These are phyloP conservation scores for Epizoanthus stellaris DNA, from an alignment of 92 coral and sea anemone species.

Conservation along the genomic window DNA sequence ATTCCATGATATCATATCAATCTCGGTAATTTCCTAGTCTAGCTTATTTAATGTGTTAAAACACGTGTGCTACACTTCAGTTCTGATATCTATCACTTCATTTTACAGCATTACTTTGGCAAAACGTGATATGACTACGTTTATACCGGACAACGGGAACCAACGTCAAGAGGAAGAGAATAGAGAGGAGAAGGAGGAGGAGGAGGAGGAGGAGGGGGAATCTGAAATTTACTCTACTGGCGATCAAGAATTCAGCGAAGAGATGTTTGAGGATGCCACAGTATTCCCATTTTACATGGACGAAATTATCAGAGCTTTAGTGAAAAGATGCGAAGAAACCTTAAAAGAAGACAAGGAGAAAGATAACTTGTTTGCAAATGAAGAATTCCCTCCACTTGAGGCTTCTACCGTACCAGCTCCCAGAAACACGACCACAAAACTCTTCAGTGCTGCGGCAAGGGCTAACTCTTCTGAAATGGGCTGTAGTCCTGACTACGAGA, in stretches of 20 bases:
- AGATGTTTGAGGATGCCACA: conserved; percentile 58
- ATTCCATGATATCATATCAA: too few species aligned
- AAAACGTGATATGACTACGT: too few species aligned
- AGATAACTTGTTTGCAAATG: conserved; percentile 33
- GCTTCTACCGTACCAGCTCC: conserved; percentile 13
- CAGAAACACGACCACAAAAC: not conserved
- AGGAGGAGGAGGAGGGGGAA: conserved; percentile 3
- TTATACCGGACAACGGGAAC: too few species aligned
- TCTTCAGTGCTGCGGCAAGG: not conserved
- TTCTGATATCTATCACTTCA: too few species aligned
- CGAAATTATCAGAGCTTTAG: conserved; percentile 74
- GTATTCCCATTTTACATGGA: conserved; percentile 68
- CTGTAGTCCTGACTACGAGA: conserved; percentile 26
- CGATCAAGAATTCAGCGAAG: conserved; percentile 46
- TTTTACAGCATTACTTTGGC: too few species aligned
- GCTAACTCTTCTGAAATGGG: not conserved
- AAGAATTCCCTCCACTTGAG: conserved; percentile 62
- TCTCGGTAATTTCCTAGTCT: too few species aligned
- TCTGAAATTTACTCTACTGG: conserved; percentile 6
- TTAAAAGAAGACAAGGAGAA: conserved; percentile 7
- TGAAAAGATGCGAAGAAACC: conserved; percentile 64
- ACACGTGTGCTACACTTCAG: too few species aligned
- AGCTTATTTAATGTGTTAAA: too few species aligned
- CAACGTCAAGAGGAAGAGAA: not conserved
- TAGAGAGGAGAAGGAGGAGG: not conserved